Evolutionary conservation across 2,888 invertebrate species (phyloP).

Genomic region (Melanotus villosus): DNA sequence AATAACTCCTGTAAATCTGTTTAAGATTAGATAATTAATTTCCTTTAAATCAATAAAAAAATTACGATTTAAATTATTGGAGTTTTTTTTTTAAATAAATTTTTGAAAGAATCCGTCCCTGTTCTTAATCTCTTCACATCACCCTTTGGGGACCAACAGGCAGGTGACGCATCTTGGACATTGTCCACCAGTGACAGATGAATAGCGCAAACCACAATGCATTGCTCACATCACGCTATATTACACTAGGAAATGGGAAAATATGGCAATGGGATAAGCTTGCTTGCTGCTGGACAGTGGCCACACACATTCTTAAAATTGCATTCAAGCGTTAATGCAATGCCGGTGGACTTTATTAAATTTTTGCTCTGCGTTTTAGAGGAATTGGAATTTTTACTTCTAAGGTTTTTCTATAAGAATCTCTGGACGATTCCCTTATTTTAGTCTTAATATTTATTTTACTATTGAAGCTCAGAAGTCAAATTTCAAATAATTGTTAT

Average conservation of each 20-base stretch:
- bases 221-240: slow-evolving; percentile 65
- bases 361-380: too few species aligned
- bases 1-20: too few species aligned
- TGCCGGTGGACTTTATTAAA: background rate
- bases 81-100: too few species aligned
- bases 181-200: slow-evolving; percentile 64
- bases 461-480: too few species aligned
- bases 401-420: too few species aligned
- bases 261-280: slow-evolving; percentile 56
- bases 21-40: too few species aligned
- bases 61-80: too few species aligned
- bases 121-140: slow-evolving; percentile 43
- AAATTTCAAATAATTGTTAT: too few species aligned
- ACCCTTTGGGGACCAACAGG: slow-evolving; percentile 51
- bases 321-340: slow-evolving; percentile 33
- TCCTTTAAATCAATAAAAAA: too few species aligned
- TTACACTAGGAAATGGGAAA: slow-evolving; percentile 62
- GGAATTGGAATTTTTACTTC: too few species aligned
- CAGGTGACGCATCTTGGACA: slow-evolving; percentile 65
- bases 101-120: slow-evolving; percentile 31
- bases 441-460: too few species aligned
- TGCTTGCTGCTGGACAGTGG: slow-evolving; percentile 45
- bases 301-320: slow-evolving; percentile 53
- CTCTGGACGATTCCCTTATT: too few species aligned
- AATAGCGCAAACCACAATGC: slow-evolving; percentile 63